phyloP scores from a whole-genome alignment of 2,888 invertebrate species.

The Dorcus hopei region DNA sequence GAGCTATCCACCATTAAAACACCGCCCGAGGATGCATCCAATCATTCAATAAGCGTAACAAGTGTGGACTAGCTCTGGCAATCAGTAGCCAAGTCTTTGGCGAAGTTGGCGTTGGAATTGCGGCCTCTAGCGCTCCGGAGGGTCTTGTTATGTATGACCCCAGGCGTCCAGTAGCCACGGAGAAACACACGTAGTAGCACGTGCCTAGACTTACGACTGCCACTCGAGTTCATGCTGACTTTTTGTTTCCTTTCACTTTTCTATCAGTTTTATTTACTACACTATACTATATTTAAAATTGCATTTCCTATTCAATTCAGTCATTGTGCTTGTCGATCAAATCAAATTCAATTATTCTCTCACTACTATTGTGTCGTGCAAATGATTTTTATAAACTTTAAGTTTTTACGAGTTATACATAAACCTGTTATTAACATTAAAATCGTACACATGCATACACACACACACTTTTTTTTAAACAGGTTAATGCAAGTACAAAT shows the following conservation, averaged over 20 bases:
- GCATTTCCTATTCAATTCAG: too few relatives aligned
- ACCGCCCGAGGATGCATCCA: constrained; percentile 36
- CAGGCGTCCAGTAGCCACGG: constrained; percentile 35
- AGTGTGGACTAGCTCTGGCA: constrained; percentile 29
- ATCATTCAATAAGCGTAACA: constrained; percentile 42
- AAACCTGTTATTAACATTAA: too few relatives aligned
- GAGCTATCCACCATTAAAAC: constrained; percentile 44
- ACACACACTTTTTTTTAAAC: too few relatives aligned
- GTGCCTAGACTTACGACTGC: constrained; percentile 39
- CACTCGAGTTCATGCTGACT: constrained; percentile 32
- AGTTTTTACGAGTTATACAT: too few relatives aligned
- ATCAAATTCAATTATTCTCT: too few relatives aligned
- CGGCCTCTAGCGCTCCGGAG: constrained; percentile 32
- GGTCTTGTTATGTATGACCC: constrained; percentile 41
- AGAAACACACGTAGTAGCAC: constrained; percentile 38
- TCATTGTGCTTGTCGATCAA: too few relatives aligned
- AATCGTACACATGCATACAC: too few relatives aligned
- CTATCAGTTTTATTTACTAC: constrained; percentile 16
- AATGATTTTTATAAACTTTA: too few relatives aligned
- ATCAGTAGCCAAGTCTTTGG: constrained; percentile 35
- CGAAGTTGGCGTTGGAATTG: constrained; percentile 25
- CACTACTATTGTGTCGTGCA: too few relatives aligned
- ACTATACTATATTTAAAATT: neutral
- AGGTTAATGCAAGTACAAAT: too few relatives aligned
- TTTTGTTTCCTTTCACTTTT: constrained; percentile 34